Evolutionary conservation across 2,797 vertebrate genomes (phyloP), one percentile per base, ranked within the genome.

Genomic region (Tapirus indicus): DNA sequence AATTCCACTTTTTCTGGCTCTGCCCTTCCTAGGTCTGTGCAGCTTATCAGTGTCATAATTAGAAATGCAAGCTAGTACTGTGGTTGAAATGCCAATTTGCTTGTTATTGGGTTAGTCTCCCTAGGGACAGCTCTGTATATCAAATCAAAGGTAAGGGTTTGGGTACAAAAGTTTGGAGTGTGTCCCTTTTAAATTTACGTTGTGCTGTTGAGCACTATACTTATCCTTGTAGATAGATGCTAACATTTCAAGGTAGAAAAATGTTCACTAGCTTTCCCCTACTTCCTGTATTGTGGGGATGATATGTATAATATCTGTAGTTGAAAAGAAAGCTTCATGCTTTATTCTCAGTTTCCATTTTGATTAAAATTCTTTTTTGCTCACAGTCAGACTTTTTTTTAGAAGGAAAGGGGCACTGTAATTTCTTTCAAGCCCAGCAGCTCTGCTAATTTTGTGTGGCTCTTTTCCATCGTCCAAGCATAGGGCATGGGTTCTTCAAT

Each of bases 271-370:
- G 62, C 77, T 56, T 92, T 85, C 29, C 54, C 47, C 27, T 35
- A 16, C 84, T 86, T 10, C 64, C 29, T 16, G 58, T 62, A 38
- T 79, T 80, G 77, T 96, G 64, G 27, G 54, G 78, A 69, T n/a
- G 68, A 84, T 64, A 62, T 75, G 41, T 74, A 14, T n/a, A 60
- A 32, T 83, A 91, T 17, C 66, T 13, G 8, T 23, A 58, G 90
- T 21, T 83, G 94, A 88, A 66, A 93, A 94, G 62, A 74, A 97
- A 92, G 80, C 47, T 54, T 54, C 64, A 17, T 54, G 93, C 94
- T 95, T 79, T 54, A 44, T 91, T 94, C 86, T 92, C 94, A n/a
- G 56, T 97, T 97, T 94, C 88, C 92, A 87, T 97, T 96, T 97
- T 95, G 95, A 97, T 97, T 96, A 97, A 91, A 93, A 92, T 79